A percentile compares a stretch with the other conserved stretches of the same genome.
These are phyloP conservation scores for Psilopsiagon aymara DNA, from an alignment of 2,113 vertebrate genomes.

Conservation along the genomic window DNA sequence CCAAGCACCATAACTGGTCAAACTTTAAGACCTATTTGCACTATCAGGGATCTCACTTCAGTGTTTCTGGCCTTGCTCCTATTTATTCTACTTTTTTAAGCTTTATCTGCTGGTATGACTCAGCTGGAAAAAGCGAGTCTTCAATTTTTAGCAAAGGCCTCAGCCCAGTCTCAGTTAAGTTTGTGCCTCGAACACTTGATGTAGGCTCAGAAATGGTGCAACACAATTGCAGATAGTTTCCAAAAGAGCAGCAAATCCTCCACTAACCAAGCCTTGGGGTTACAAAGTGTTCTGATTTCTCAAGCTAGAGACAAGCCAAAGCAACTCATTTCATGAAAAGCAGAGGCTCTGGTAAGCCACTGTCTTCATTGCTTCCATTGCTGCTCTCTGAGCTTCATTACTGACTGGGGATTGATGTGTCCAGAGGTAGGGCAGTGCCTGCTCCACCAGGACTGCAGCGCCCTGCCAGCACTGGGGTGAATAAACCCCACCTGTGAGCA, in stretches of 20 bases:
- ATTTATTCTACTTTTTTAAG: not conserved
- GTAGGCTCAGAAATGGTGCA: not conserved
- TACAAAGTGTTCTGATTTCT: not conserved
- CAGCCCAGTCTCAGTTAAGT: not conserved
- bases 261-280: not conserved
- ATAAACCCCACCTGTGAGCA: not conserved
- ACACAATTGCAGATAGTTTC: not conserved
- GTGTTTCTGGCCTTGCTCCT: not conserved
- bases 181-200: not conserved
- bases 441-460: not conserved
- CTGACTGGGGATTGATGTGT: too few relatives aligned
- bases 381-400: not conserved
- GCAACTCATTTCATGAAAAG: not conserved
- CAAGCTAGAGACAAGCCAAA: not conserved
- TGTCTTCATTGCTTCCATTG: not conserved
- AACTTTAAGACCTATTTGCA: not conserved
- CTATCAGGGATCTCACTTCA: not conserved
- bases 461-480: not conserved
- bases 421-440: not conserved
- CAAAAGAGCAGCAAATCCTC: not conserved
- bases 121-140: slow-evolving; percentile 41
- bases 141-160: slow-evolving; percentile 7
- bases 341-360: not conserved
- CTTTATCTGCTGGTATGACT: slow-evolving; percentile 24
- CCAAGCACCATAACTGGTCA: not conserved